Evolutionary conservation across 2,113 vertebrate species (phyloP).

Genomic region (Odocoileus hemionus): DNA sequence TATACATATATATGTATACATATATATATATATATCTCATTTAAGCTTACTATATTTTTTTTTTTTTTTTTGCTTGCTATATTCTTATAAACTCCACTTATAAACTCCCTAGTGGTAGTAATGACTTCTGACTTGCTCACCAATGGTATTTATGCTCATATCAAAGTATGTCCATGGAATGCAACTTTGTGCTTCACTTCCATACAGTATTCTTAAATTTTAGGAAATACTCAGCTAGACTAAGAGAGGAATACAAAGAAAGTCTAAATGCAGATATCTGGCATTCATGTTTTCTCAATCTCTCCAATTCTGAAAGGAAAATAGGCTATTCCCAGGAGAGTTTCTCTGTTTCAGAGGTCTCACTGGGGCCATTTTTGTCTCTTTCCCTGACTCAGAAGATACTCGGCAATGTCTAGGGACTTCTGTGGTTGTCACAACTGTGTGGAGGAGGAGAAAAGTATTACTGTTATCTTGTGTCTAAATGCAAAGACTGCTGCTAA

Average conservation of each 20-base stretch:
- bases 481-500: background rate
- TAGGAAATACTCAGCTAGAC: background rate
- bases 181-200: background rate
- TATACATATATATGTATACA: background rate
- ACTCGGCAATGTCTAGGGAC: background rate
- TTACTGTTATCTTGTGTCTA: background rate
- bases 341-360: background rate
- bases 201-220: background rate
- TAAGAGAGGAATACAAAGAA: background rate
- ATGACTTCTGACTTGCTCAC: background rate
- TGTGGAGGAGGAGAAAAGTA: accelerated
- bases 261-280: background rate
- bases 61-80: background rate
- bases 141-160: background rate
- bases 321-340: background rate
- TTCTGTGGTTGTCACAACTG: background rate
- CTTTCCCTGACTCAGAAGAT: background rate
- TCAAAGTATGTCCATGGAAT: background rate
- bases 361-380: background rate
- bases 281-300: background rate
- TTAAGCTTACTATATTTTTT: background rate
- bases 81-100: background rate
- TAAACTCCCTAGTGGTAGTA: background rate
- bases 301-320: background rate
- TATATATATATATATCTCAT: background rate